phyloP scores from a whole-genome alignment of 2,113 vertebrate genomes.

The Aldabrachelys gigantea region DNA sequence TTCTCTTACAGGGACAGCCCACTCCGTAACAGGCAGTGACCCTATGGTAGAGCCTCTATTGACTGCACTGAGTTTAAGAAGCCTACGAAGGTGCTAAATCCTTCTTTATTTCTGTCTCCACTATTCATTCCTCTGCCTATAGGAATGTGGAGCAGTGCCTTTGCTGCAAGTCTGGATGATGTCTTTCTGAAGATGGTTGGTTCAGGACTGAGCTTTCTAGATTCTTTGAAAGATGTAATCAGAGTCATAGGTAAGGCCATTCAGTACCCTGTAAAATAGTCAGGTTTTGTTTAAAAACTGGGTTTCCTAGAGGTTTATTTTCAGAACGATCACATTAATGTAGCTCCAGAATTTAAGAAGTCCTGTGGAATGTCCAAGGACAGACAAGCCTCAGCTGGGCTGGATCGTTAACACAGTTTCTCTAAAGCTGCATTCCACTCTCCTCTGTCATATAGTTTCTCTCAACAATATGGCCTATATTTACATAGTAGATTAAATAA shows the following conservation, averaged over 20 bases:
- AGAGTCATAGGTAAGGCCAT: slow-evolving; percentile 73
- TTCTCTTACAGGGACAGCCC: background rate
- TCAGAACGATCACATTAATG: background rate
- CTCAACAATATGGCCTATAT: background rate
- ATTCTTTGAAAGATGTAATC: slow-evolving; percentile 67
- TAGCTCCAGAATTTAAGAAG: background rate
- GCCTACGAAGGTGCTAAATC: background rate
- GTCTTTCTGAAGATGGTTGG: slow-evolving; percentile 76
- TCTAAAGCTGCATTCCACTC: background rate
- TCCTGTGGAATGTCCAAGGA: background rate
- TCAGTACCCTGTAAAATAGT: background rate
- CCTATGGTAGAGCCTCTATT: background rate
- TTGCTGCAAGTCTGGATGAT: slow-evolving; percentile 83
- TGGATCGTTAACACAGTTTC: background rate
- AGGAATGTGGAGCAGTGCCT: slow-evolving; percentile 86
- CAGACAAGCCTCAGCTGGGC: background rate
- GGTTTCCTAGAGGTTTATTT: background rate
- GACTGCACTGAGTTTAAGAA: background rate
- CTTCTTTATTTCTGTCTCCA: background rate
- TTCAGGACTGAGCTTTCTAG: slow-evolving; percentile 70
- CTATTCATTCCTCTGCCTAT: background rate
- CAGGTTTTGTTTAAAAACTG: background rate
- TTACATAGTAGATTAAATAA: background rate
- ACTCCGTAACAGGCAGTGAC: background rate
- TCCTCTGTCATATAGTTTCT: background rate